phyloP scores from a whole-genome alignment of 2,888 invertebrate species.

The Orchesella flavescens region DNA sequence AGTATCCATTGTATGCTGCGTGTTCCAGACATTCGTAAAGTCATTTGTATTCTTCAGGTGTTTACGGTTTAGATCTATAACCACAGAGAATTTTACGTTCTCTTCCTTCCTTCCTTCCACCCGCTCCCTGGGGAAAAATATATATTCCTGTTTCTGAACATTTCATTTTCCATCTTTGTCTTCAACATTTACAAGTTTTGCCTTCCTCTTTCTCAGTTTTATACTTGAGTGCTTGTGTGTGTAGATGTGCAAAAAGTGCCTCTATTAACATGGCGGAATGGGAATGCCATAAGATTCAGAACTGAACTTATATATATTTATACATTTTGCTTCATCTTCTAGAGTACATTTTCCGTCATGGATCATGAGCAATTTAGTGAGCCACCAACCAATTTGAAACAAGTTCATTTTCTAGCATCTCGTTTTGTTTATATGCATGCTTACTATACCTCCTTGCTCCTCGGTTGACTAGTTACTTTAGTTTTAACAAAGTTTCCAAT shows the following conservation, averaged over 20 bases:
- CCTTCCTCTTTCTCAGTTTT: slow-evolving; percentile 6
- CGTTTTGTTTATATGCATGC: background rate
- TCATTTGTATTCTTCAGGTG: slow-evolving; percentile 56
- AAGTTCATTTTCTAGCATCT: slow-evolving; percentile 5
- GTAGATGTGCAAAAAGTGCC: background rate
- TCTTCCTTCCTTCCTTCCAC: slow-evolving; percentile 14
- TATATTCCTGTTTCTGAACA: slow-evolving; percentile 27
- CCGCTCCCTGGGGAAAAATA: slow-evolving; percentile 35
- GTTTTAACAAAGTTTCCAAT: slow-evolving; percentile 51
- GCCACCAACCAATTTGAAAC: slow-evolving; percentile 12
- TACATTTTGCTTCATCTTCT: background rate
- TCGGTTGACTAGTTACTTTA: slow-evolving; percentile 21
- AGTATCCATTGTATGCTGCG: background rate
- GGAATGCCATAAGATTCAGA: background rate
- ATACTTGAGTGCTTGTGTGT: background rate
- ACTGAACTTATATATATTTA: background rate
- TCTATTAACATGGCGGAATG: background rate
- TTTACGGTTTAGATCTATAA: slow-evolving; percentile 40
- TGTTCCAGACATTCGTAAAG: background rate
- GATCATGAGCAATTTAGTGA: slow-evolving; percentile 45
- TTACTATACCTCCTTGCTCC: slow-evolving; percentile 9
- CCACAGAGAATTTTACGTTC: slow-evolving; percentile 2
- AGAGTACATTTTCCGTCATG: slow-evolving; percentile 21
- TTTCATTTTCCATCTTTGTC: slow-evolving; percentile 49
- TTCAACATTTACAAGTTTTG: background rate